Evolutionary conservation across 2,113 vertebrate genomes (phyloP).

Genomic region (Hippopotamus amphibius): DNA sequence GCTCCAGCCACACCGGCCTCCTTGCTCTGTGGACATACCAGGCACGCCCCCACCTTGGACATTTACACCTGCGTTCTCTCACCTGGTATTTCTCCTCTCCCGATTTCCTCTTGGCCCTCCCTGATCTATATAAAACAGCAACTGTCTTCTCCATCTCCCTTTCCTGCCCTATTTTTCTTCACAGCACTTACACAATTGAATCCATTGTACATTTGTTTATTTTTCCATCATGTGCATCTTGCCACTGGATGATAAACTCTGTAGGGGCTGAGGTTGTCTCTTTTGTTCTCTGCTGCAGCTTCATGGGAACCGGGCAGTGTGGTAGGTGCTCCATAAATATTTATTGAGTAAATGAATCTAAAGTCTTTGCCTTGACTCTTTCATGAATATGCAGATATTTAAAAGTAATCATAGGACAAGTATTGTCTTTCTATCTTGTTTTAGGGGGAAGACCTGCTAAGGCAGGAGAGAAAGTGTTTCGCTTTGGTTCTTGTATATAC

Average conservation of each 20-base stretch:
- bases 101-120: neutral
- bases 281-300: neutral
- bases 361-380: neutral
- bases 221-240: neutral
- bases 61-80: neutral
- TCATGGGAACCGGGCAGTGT: neutral
- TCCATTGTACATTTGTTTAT: neutral
- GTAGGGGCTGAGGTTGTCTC: neutral
- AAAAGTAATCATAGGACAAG: neutral
- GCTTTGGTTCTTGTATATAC: neutral
- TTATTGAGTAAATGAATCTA: neutral
- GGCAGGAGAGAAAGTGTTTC: neutral
- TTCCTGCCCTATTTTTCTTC: slow-evolving; percentile 2
- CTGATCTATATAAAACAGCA: neutral
- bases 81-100: neutral
- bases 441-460: neutral
- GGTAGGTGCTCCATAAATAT: neutral
- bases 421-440: neutral
- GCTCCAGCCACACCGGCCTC: neutral
- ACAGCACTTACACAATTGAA: neutral
- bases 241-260: neutral
- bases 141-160: neutral
- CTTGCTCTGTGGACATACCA: neutral
- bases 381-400: neutral
- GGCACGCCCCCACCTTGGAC: neutral